phyloP scores from a whole-genome alignment of 2,888 invertebrate species.

The Isotomurus palustris region DNA sequence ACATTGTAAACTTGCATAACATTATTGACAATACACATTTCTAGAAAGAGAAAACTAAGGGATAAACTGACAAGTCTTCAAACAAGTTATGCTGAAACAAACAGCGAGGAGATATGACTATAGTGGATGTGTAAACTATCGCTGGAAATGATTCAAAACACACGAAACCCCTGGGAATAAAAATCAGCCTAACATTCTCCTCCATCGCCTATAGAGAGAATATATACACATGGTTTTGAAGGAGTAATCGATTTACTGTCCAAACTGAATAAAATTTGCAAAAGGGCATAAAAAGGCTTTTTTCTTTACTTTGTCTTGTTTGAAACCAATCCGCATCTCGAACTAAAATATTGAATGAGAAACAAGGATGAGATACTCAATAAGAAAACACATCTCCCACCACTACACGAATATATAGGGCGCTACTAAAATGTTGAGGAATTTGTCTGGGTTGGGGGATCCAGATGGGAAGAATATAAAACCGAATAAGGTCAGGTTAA shows the following conservation, averaged over 20 bases:
- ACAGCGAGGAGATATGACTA: too few relatives aligned
- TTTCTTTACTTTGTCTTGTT: too few relatives aligned
- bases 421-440: neutral
- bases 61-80: neutral
- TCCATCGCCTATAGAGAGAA: too few relatives aligned
- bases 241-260: slow-evolving; percentile 5
- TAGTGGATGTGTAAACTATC: neutral
- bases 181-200: too few relatives aligned
- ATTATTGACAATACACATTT: too few relatives aligned
- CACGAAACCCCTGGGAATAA: neutral
- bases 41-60: neutral
- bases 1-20: too few relatives aligned
- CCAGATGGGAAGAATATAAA: slow-evolving; percentile 2
- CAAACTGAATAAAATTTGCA: neutral
- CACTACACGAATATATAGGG: neutral
- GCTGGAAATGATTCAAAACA: neutral
- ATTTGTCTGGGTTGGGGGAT: neutral
- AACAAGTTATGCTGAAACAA: neutral
- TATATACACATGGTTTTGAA: too few relatives aligned
- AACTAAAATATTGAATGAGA: neutral
- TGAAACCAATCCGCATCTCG: neutral
- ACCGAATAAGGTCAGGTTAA: slow-evolving; percentile 4
- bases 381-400: too few relatives aligned
- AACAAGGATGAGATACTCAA: neutral
- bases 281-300: slow-evolving; percentile 1